Conservation (phyloP, 2,113 vertebrate species). For the Tautogolabrus adspersus region DNA sequence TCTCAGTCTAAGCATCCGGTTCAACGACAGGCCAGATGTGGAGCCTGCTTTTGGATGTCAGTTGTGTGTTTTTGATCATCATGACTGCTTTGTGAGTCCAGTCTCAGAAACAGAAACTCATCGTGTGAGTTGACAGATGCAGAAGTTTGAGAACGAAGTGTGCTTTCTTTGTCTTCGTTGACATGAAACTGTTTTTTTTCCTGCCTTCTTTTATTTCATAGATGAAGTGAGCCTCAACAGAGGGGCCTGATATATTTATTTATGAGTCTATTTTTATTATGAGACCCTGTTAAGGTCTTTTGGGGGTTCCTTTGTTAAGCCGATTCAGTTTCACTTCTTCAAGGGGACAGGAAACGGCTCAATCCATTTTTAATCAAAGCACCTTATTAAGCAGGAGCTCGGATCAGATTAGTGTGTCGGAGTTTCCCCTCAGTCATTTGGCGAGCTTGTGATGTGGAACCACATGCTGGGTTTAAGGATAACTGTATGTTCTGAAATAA, state of each 20-base stretch:
- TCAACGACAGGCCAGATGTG: constrained; percentile 34
- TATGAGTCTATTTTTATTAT: constrained; percentile 31
- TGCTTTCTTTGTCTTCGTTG: not conserved
- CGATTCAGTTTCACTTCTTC: constrained; percentile 33
- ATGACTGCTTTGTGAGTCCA: constrained; percentile 6
- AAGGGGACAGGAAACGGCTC: constrained; percentile 23
- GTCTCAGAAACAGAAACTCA: not conserved
- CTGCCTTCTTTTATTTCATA: not conserved
- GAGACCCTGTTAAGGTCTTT: not conserved
- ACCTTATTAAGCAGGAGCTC: constrained; percentile 15
- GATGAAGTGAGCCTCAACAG: constrained; percentile 8
- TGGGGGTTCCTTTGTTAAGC: constrained; percentile 11
- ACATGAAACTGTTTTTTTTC: not conserved
- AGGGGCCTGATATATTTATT: constrained; percentile 17
- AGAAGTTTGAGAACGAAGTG: not conserved
- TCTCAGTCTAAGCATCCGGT: constrained; percentile 17
- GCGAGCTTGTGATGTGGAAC: constrained; percentile 21
- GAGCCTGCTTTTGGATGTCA: not conserved
- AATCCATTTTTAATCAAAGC: constrained; percentile 62
- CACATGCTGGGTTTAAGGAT: not conserved
- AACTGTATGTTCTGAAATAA: constrained; percentile 1
- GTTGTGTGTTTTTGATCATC: constrained; percentile 11
- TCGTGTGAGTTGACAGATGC: not conserved
- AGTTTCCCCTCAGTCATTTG: constrained; percentile 13
- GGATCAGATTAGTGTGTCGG: constrained; percentile 10